Percentiles rank a stretch among this genome's conserved stretches.
Conservation (phyloP, 2,888 invertebrate genomes). For the Brachyptera putata region DNA sequence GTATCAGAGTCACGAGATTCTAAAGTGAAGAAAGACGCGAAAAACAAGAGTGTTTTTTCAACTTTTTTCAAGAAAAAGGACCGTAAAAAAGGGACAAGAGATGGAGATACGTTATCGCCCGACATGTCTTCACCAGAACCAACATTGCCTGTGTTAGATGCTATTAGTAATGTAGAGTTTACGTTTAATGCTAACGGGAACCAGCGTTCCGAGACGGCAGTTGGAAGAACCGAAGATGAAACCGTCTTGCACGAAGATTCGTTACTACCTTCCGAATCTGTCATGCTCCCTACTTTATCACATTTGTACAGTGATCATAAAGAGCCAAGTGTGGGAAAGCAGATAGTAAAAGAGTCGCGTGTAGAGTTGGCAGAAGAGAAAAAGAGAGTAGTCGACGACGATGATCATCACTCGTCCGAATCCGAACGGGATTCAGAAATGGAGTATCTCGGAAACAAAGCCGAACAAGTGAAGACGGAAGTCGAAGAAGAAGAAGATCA, state of each 20-base stretch:
- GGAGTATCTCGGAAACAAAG: conserved; percentile 42
- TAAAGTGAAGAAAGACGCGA: conserved; percentile 40
- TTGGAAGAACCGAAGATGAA: not conserved
- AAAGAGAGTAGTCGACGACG: conserved; percentile 35
- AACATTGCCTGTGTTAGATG: conserved; percentile 41
- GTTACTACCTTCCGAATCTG: conserved; percentile 32
- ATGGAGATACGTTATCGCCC: conserved; percentile 26
- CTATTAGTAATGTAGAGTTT: conserved; percentile 48
- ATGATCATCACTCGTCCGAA: conserved; percentile 54
- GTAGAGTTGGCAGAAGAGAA: conserved; percentile 23
- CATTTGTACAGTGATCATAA: conserved; percentile 16
- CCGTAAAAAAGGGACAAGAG: conserved; percentile 33
- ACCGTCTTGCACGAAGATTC: conserved; percentile 15
- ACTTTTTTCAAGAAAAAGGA: conserved; percentile 40
- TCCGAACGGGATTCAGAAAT: conserved; percentile 68
- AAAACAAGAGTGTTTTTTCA: conserved; percentile 45
- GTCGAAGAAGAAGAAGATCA: conserved; percentile 56
- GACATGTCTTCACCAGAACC: conserved; percentile 17
- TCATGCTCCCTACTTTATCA: conserved; percentile 30
- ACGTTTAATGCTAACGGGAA: conserved; percentile 43
- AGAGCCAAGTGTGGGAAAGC: conserved; percentile 35
- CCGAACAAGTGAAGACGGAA: conserved; percentile 32
- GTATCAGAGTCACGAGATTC: conserved; percentile 28
- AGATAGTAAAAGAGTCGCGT: not conserved
- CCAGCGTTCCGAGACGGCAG: conserved; percentile 34